Percentiles rank a stretch among this genome's conserved stretches.
phyloP scores from a whole-genome alignment of 2,797 vertebrate genomes.

The Dendrocincla tyrannina region DNA sequence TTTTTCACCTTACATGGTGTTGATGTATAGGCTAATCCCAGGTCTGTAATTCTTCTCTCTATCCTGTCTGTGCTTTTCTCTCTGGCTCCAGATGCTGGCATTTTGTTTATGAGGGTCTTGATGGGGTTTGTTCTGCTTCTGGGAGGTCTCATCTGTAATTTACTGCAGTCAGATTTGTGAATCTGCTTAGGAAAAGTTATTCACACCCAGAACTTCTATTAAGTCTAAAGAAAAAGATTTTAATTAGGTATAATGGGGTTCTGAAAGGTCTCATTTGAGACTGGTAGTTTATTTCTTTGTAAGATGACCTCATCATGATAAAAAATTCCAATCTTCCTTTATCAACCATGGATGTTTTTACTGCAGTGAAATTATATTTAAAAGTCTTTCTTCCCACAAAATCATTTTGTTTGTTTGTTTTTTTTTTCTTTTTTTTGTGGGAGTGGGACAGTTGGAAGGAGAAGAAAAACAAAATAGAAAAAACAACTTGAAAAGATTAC shows the following conservation, averaged over 20 bases:
- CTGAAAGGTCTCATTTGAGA: slow-evolving; percentile 5
- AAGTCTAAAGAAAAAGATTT: background rate
- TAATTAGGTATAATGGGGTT: slow-evolving; percentile 11
- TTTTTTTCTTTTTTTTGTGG: too few species aligned
- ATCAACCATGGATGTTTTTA: background rate
- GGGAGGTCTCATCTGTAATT: slow-evolving; percentile 46
- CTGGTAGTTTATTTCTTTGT: background rate
- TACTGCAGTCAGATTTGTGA: slow-evolving; percentile 7
- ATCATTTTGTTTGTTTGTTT: too few species aligned
- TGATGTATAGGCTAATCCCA: slow-evolving; percentile 35
- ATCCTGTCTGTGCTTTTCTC: background rate
- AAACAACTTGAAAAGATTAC: background rate
- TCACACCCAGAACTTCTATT: slow-evolving; percentile 20
- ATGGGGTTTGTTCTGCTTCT: slow-evolving; percentile 55
- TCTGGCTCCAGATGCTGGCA: slow-evolving; percentile 56
- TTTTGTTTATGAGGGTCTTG: slow-evolving; percentile 66
- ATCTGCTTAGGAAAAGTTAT: slow-evolving; percentile 43
- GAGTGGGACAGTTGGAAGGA: too few species aligned
- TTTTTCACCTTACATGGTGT: background rate
- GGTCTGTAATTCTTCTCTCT: slow-evolving; percentile 12
- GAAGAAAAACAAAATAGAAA: background rate
- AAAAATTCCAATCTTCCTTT: background rate
- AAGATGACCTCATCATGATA: background rate
- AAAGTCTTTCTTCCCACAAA: background rate
- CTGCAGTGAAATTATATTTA: background rate